Evolutionary conservation across 2,113 vertebrate genomes (phyloP), one percentile per base, ranked within the genome.

Genomic region (Rhinolophus ferrumequinum): DNA sequence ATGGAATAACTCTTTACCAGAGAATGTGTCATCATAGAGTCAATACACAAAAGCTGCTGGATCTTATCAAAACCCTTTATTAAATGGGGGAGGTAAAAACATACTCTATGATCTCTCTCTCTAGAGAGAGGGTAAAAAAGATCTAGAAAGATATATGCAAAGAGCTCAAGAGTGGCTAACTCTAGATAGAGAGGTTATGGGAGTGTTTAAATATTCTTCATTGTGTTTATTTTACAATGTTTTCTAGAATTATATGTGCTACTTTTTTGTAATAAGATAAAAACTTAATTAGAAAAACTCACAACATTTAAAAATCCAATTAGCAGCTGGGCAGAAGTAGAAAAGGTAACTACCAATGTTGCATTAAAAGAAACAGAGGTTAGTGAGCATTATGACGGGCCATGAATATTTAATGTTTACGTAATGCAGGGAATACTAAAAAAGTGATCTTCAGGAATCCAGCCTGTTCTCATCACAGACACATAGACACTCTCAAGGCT

Each of bases 251-350:
- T 64, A 50, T 0, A 60, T 47, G 21, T 5, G 54, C 26, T 90
- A 13, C 1, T 60, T 60, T 86, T 90, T 64, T 30, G 6, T 52
- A 91, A 67, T 84, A 93, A 66, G 44, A 24, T 6, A 75, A 80
- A 84, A 82, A 56, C 26, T 70, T 94, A 88, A 94, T 93, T 96
- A 80, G 2, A 90, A 95, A 90, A 50, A 24, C 2, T 86, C 18
- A 62, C 52, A 83, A 58, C 58, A 88, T 88, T 92, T 87, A 70
- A 96, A 96, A 97, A 88, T 81, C 38, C 85, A 96, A 94, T 95
- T 96, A 97, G 47, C 80, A 93, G 75, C 64, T 76, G 72, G 14
- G 26, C 84, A 84, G 69, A 96, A 97, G 26, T 38, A 83, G 67
- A 93, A 83, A 80, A 1, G 52, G 66, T 88, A 96, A 93, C 41